phyloP scores from a whole-genome alignment of 1,140 invertebrate species.

The Pomacea maculata region DNA sequence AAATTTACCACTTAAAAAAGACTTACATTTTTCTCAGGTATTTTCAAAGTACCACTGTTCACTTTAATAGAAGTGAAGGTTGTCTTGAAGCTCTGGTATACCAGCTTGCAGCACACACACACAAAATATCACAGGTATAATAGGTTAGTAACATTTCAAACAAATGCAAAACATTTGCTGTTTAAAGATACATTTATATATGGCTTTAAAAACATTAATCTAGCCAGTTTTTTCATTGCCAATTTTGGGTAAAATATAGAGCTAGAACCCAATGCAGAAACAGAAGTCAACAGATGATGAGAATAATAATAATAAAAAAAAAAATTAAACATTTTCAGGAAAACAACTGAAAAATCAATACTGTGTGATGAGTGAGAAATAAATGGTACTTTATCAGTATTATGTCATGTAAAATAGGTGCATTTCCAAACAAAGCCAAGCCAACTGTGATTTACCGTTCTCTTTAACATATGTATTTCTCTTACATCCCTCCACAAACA shows the following conservation, averaged over 20 bases:
- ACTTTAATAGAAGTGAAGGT: conserved; percentile 88
- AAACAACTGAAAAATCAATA: too few species aligned
- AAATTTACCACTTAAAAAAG: neutral
- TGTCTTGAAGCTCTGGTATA: conserved; percentile 76
- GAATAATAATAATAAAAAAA: too few species aligned
- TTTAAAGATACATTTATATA: neutral
- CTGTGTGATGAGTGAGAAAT: too few species aligned
- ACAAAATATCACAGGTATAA: neutral
- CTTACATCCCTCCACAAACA: too few species aligned
- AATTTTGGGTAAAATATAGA: neutral
- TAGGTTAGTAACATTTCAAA: neutral
- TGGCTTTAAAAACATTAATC: too few species aligned
- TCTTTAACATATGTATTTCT: neutral
- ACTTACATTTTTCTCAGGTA: conserved; percentile 66
- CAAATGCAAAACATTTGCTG: neutral
- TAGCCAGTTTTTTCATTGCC: neutral
- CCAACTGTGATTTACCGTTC: too few species aligned
- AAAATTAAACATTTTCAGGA: too few species aligned
- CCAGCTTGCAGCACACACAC: conserved; percentile 65
- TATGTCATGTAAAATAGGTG: too few species aligned
- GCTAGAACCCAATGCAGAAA: neutral
- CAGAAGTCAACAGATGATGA: too few species aligned
- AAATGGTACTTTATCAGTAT: too few species aligned
- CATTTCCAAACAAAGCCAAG: neutral
- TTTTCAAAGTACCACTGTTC: conserved; percentile 77